Conservation (phyloP, 2,113 vertebrate species). For the Dasyprocta punctata region DNA sequence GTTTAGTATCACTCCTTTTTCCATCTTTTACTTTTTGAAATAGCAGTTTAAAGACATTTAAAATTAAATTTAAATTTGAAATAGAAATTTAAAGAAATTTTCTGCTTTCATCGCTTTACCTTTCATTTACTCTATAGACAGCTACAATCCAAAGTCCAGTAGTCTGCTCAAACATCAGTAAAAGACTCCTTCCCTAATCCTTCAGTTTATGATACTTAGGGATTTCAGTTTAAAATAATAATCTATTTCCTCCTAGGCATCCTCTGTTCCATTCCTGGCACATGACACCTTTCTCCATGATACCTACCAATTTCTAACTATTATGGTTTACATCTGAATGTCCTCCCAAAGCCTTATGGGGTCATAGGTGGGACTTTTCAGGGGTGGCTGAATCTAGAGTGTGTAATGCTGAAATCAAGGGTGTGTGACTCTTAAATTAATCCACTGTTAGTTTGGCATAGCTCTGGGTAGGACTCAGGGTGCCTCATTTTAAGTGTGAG, state of each 20-base stretch:
- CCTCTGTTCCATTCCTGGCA: neutral
- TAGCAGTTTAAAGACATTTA: neutral
- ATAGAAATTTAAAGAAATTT: neutral
- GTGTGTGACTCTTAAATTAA: neutral
- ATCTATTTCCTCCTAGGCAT: neutral
- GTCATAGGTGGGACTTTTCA: neutral
- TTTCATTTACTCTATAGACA: neutral
- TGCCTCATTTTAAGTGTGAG: neutral
- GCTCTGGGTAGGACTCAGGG: too few species aligned
- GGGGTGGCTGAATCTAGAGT: neutral
- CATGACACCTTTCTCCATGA: neutral
- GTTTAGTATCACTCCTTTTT: neutral
- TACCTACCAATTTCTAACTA: neutral
- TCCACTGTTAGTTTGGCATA: neutral
- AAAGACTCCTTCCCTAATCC: neutral
- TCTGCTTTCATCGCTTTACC: too few species aligned
- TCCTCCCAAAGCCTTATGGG: neutral
- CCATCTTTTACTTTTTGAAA: neutral
- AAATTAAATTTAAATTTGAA: too few species aligned
- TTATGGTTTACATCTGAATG: neutral
- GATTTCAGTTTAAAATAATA: neutral
- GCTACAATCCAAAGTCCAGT: conserved; percentile 29
- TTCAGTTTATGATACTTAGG: neutral
- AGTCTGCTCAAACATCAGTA: neutral
- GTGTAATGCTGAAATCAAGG: neutral